phyloP scores from a whole-genome alignment of 2,888 invertebrate genomes.

The Nephrotoma appendiculata region DNA sequence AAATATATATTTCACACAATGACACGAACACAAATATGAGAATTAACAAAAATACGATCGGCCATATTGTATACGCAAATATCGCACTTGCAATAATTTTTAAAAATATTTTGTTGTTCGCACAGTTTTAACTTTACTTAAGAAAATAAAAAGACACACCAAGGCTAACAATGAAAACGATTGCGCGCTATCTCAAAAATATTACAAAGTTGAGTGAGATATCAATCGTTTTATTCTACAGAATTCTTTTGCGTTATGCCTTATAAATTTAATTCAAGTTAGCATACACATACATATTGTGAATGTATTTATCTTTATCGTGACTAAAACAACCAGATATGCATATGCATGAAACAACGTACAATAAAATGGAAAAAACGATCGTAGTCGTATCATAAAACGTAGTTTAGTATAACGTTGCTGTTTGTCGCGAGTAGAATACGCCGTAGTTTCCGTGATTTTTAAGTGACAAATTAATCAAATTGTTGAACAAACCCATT shows the following conservation, averaged over 20 bases:
- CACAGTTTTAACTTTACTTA: background rate
- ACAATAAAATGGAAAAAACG: background rate
- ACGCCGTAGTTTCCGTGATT: background rate
- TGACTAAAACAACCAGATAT: background rate
- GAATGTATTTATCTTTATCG: background rate
- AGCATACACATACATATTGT: background rate
- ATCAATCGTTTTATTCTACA: background rate
- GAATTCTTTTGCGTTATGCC: background rate
- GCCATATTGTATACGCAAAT: background rate
- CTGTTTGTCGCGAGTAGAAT: background rate
- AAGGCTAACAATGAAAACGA: background rate
- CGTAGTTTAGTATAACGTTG: background rate
- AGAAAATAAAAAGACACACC: background rate
- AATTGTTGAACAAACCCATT: background rate
- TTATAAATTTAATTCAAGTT: background rate
- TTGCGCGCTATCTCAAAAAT: background rate
- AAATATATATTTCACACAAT: too few relatives aligned
- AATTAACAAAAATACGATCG: background rate
- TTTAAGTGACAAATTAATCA: background rate
- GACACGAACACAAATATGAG: background rate
- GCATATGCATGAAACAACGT: background rate
- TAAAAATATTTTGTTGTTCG: background rate
- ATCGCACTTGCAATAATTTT: background rate
- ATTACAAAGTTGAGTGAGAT: background rate
- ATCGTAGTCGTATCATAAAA: background rate